phyloP scores from a whole-genome alignment of 2,888 invertebrate genomes.

The Papilio gigon region DNA sequence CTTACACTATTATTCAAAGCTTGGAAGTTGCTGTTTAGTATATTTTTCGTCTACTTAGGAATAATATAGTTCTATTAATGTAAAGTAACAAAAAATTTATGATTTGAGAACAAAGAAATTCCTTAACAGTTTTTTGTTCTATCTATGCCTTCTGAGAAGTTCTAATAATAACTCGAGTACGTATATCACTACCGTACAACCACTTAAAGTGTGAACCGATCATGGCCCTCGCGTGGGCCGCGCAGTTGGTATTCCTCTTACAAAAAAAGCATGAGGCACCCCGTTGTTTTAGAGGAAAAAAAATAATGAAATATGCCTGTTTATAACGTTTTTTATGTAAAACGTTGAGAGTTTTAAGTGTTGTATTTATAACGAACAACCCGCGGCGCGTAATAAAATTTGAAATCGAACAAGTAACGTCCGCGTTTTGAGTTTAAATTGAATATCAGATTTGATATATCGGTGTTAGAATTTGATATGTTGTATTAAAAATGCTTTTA shows the following conservation, averaged over 20 bases:
- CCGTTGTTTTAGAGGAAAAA: constrained; percentile 79
- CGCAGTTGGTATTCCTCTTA: constrained; percentile 69
- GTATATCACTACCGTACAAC: constrained; percentile 72
- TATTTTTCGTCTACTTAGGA: background rate
- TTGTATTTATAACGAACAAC: constrained; percentile 67
- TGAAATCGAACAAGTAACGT: constrained; percentile 43
- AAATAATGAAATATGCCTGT: constrained; percentile 78
- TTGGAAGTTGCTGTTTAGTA: background rate
- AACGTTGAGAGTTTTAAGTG: constrained; percentile 70
- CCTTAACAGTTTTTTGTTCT: constrained; percentile 43
- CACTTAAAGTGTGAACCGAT: constrained; percentile 80
- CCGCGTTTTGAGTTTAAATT: constrained; percentile 48
- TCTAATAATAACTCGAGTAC: constrained; percentile 68
- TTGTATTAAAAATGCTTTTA: constrained; percentile 26
- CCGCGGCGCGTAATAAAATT: constrained; percentile 62
- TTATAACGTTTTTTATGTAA: constrained; percentile 74
- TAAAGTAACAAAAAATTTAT: constrained; percentile 15
- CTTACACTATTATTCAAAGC: background rate
- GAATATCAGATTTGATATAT: constrained; percentile 45
- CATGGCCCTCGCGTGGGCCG: constrained; percentile 70
- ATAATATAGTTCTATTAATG: background rate
- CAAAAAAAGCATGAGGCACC: constrained; percentile 76
- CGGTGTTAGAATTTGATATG: constrained; percentile 22
- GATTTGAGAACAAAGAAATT: constrained; percentile 36
- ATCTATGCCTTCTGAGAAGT: constrained; percentile 49